Conservation (phyloP, 2,113 vertebrate genomes). For the Ancistrus triradiatus region DNA sequence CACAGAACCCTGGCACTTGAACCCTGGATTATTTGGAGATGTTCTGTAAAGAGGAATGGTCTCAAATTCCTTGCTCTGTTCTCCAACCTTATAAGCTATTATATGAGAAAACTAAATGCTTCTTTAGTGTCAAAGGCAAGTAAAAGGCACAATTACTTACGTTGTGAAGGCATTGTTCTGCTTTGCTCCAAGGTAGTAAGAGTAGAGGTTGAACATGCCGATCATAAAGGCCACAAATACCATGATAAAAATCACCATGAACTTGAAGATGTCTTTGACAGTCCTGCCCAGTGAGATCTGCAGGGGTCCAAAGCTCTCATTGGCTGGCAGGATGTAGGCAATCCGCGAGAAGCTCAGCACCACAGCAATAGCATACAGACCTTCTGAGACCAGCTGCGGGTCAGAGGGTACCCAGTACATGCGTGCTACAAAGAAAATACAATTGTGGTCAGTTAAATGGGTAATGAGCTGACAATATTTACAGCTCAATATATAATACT, state of each 20-base stretch:
- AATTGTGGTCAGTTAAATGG: neutral
- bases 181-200: slow-evolving; percentile 90
- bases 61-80: too few relatives aligned
- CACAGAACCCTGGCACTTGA: too few relatives aligned
- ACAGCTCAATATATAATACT: too few relatives aligned
- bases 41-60: too few relatives aligned
- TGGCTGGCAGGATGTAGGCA: slow-evolving; percentile 92
- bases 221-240: slow-evolving; percentile 98
- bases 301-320: slow-evolving; percentile 92
- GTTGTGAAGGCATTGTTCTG: slow-evolving; percentile 92
- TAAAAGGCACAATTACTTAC: too few relatives aligned
- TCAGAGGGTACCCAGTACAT: slow-evolving; percentile 89
- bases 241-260: slow-evolving; percentile 96
- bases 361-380: slow-evolving; percentile 92
- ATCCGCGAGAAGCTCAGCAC: slow-evolving; percentile 94
- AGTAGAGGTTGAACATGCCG: slow-evolving; percentile 96
- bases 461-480: neutral
- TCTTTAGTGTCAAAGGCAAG: too few relatives aligned
- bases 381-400: slow-evolving; percentile 94
- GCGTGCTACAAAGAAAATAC: slow-evolving; percentile 63
- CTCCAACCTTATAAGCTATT: too few relatives aligned
- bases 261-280: slow-evolving; percentile 96
- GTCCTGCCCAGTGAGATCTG: slow-evolving; percentile 95
- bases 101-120: too few relatives aligned
- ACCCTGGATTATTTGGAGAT: too few relatives aligned